These are phyloP conservation scores for Hystrix brachyura DNA, from an alignment of 2,113 vertebrate genomes.

Conservation along the genomic window DNA sequence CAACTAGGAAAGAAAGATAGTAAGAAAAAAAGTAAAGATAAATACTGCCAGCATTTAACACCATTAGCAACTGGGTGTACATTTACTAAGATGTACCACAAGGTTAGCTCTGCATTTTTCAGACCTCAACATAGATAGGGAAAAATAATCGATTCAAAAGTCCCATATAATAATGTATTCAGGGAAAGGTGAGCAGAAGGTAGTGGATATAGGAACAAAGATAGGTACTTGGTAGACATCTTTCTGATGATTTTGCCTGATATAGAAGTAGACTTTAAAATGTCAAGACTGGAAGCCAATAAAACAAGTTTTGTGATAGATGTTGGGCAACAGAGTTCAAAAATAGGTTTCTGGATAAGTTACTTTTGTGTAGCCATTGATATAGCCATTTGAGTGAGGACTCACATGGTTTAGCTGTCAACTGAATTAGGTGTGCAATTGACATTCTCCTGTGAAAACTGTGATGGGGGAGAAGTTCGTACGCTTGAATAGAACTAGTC, in stretches of 20 bases:
- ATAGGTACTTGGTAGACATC: neutral
- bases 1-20: neutral
- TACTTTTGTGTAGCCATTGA: neutral
- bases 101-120: neutral
- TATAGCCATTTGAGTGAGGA: neutral
- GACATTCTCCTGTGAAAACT: neutral
- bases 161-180: neutral
- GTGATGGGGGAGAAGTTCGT: neutral
- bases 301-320: neutral
- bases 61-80: rapidly evolving
- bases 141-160: neutral
- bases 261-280: neutral
- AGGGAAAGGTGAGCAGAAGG: neutral
- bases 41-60: neutral
- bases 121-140: neutral
- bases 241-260: constrained; percentile 2
- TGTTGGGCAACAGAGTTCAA: neutral
- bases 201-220: neutral
- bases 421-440: neutral
- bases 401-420: neutral
- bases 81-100: neutral
- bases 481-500: neutral
- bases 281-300: neutral
- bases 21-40: neutral
- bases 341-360: neutral